Evolutionary conservation across 2,113 vertebrate species (phyloP), one percentile per base, ranked within the genome.

Genomic region (Periophthalmus modestus): DNA sequence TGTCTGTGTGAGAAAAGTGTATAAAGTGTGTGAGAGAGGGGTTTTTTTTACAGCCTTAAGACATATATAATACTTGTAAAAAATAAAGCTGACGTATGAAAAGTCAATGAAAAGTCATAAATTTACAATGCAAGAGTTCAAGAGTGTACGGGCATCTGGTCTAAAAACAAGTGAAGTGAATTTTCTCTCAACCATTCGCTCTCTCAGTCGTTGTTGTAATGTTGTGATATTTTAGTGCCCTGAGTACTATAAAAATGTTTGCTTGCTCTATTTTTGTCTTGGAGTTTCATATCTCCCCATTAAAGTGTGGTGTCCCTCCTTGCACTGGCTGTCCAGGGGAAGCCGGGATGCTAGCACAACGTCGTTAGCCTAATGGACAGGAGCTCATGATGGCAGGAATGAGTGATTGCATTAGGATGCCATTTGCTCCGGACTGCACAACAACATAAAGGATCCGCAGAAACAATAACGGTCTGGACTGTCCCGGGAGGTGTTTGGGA

Each of bases 391-490:
- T 47, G 75, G 86, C 78, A 69, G 54, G 78, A 81, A 85, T 87
- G 86, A 91, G 76, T 88, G 82, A 89, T 87, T 88, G 74, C 75
- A 89, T 88, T 87, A 89, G 0, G 61, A 73, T 69, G 78, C 82
- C 83, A 87, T 88, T 89, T 86, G 75, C 86, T 7, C 52, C 75
- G 79, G 80, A 83, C 80, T 80, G 72, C 79, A 71, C 81, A 80
- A 28, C 84, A 82, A 89, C 82, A 79, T 90, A 88, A 87, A 89
- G 85, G 57, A 88, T 82, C 74, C 80, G 86, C 89, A 88, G 82
- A 86, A 89, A 90, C 78, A 88, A 85, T 87, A 85, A 84, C 80
- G 82, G 87, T 86, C 80, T 85, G 72, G 68, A 47, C 74, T 81
- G 73, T 74, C 78, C 58, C 79, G 72, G 80, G 82, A 89, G 75